Percentiles rank a stretch among this genome's conserved stretches.
Conservation (phyloP, 2,113 vertebrate species). For the Oenanthe oenanthe region DNA sequence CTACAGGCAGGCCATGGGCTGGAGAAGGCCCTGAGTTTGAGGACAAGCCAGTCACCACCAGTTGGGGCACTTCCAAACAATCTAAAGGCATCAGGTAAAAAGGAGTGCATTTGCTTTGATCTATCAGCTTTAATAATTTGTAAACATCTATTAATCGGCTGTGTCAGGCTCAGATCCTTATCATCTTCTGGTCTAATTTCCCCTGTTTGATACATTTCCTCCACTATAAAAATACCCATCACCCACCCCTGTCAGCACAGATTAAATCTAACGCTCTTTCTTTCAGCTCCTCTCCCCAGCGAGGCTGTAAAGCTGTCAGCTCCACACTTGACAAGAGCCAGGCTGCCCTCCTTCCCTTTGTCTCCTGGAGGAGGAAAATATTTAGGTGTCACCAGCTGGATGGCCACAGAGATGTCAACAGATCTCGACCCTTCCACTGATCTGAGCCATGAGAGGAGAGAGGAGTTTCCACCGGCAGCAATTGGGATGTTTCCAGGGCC, state of each 20-base stretch:
- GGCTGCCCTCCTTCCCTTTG: slow-evolving; percentile 45
- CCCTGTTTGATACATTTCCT: slow-evolving; percentile 75
- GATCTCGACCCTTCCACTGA: neutral
- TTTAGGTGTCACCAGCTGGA: slow-evolving; percentile 39
- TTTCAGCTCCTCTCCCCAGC: slow-evolving; percentile 68
- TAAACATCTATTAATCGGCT: slow-evolving; percentile 93
- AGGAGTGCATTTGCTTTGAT: slow-evolving; percentile 78
- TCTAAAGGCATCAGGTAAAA: slow-evolving; percentile 43
- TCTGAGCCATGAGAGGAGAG: neutral
- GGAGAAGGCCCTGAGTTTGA: neutral
- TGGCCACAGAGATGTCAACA: neutral
- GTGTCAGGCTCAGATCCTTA: slow-evolving; percentile 85
- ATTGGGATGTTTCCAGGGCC: neutral
- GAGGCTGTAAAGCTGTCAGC: slow-evolving; percentile 78
- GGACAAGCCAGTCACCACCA: neutral
- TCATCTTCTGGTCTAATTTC: slow-evolving; percentile 80
- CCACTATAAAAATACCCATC: slow-evolving; percentile 76
- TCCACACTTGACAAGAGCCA: slow-evolving; percentile 70
- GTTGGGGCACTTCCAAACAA: slow-evolving; percentile 5
- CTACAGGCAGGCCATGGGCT: neutral
- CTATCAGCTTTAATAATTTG: slow-evolving; percentile 78
- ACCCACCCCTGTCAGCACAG: slow-evolving; percentile 75
- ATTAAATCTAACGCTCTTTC: slow-evolving; percentile 74
- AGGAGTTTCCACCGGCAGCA: neutral
- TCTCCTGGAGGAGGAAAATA: slow-evolving; percentile 36